Percentiles rank a stretch among this genome's conserved stretches.
Conservation (phyloP, 1,140 invertebrate species). For the Theocolax elegans region DNA sequence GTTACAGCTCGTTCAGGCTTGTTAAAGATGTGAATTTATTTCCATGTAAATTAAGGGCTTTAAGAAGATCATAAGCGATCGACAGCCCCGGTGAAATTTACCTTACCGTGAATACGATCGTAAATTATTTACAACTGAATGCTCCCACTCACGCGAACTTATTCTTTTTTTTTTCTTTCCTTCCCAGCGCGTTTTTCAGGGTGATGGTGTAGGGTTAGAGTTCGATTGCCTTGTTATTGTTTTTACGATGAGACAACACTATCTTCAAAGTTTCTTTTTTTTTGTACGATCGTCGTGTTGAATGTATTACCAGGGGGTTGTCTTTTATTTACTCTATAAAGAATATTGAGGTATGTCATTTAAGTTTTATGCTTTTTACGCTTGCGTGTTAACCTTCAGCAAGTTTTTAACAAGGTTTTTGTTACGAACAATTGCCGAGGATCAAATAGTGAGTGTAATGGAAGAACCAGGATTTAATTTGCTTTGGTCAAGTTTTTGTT, state of each 20-base stretch:
- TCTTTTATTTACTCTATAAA: no score
- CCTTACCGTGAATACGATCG: neutral
- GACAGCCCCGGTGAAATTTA: neutral
- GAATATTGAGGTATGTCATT: no score
- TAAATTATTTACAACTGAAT: constrained; percentile 26
- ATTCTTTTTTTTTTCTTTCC: neutral
- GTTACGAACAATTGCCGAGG: no score
- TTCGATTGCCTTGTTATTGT: constrained; percentile 1
- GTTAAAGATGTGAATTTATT: constrained; percentile 33
- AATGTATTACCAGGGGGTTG: no score
- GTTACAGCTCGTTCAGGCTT: neutral
- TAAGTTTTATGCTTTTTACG: no score
- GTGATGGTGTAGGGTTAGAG: neutral
- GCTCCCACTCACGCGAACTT: neutral
- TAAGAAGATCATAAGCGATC: constrained; percentile 14
- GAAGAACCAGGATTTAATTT: no score
- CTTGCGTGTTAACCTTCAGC: no score
- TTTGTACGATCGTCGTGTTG: no score
- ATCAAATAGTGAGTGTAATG: no score
- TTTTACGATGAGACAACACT: neutral
- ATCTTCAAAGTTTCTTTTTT: no score
- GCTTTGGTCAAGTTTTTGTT: no score
- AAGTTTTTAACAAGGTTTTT: no score
- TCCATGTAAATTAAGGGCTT: constrained; percentile 23
- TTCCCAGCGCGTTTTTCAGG: neutral